These are phyloP conservation scores for Chamaea fasciata DNA, from an alignment of 2,113 vertebrate species.

Conservation along the genomic window DNA sequence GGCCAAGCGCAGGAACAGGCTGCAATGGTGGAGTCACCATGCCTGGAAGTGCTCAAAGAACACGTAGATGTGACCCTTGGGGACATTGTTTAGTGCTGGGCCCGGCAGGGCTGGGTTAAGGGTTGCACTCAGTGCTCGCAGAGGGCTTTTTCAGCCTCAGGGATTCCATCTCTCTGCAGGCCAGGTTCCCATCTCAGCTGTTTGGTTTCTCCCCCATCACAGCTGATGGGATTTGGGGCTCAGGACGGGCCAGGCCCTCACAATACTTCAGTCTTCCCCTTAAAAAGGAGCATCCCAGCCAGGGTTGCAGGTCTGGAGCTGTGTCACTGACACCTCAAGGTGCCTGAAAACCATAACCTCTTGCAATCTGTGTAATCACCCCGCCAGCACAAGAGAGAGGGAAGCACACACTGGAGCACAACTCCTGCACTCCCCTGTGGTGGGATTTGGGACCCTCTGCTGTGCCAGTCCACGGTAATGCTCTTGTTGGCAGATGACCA, in stretches of 20 bases:
- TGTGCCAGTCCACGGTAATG: neutral
- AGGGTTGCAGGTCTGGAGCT: neutral
- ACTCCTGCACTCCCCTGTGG: neutral
- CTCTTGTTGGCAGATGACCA: neutral
- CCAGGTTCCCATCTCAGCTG: neutral
- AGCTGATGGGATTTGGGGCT: neutral
- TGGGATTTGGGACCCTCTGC: neutral
- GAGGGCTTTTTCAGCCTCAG: neutral
- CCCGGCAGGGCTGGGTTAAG: neutral
- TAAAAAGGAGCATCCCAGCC: neutral
- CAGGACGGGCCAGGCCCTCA: neutral
- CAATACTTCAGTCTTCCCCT: neutral
- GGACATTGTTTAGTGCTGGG: neutral
- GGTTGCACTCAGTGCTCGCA: neutral
- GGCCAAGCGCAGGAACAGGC: neutral
- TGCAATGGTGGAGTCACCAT: neutral
- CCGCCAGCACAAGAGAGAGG: neutral
- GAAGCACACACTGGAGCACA: neutral
- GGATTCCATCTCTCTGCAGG: neutral
- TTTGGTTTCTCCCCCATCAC: neutral
- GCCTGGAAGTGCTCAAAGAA: neutral
- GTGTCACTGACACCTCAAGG: neutral
- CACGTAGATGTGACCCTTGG: neutral
- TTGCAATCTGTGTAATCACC: neutral
- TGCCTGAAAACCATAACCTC: neutral